A percentile compares a stretch with the other conserved stretches of the same genome.
Evolutionary conservation across 2,113 vertebrate genomes (phyloP).

Genomic region (Vombatus ursinus): DNA sequence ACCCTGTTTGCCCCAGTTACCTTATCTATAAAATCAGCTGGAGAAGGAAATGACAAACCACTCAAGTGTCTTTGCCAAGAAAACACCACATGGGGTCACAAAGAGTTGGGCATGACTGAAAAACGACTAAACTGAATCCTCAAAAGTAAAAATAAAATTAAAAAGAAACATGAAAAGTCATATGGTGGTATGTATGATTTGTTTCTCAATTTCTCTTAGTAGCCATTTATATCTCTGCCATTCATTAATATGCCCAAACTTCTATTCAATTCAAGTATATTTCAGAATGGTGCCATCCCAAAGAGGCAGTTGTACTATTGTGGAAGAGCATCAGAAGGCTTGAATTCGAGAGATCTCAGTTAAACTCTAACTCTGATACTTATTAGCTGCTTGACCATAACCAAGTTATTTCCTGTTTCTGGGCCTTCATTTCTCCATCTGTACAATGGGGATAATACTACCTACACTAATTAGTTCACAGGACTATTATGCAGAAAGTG

Average conservation of each 20-base stretch:
- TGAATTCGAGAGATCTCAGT: background rate
- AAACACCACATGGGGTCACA: too few relatives aligned
- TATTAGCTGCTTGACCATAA: background rate
- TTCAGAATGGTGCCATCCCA: background rate
- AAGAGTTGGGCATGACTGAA: too few relatives aligned
- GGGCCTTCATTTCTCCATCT: background rate
- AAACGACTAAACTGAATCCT: too few relatives aligned
- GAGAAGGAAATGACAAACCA: too few relatives aligned
- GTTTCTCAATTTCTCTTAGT: background rate
- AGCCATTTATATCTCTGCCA: background rate
- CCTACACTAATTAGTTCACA: background rate
- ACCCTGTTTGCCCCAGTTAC: too few relatives aligned
- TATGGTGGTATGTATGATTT: background rate
- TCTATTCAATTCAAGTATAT: background rate
- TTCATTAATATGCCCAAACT: background rate
- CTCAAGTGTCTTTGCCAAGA: too few relatives aligned
- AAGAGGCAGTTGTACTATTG: background rate
- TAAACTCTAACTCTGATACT: background rate
- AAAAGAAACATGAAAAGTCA: background rate
- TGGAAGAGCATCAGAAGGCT: background rate
- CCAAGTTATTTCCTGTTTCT: background rate
- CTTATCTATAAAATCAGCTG: too few relatives aligned
- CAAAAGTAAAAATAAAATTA: background rate
- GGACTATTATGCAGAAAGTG: background rate
- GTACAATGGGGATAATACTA: background rate